Percentiles rank a stretch among this genome's conserved stretches.
These are phyloP conservation scores for Patella pellucida DNA, from an alignment of 2,888 invertebrate genomes.

Conservation along the genomic window DNA sequence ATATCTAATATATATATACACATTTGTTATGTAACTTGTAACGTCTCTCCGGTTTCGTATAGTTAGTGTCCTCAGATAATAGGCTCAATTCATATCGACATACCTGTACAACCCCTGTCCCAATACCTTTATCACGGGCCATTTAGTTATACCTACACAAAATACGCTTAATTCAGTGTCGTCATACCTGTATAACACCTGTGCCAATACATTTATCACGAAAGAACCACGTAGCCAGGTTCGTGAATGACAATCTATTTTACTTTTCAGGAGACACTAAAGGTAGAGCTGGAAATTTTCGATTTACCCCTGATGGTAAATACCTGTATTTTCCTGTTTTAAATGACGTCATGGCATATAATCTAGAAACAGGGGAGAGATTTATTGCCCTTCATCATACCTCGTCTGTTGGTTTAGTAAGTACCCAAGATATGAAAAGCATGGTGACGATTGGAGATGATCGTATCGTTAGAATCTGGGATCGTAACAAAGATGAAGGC, in stretches of 20 bases:
- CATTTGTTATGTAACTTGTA: too few species aligned
- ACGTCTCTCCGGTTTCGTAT: too few species aligned
- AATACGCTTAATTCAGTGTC: too few species aligned
- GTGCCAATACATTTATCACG: too few species aligned
- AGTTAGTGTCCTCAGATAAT: too few species aligned
- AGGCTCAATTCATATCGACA: too few species aligned
- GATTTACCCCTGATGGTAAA: slow-evolving; percentile 39
- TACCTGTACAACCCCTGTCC: too few species aligned
- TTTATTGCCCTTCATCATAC: slow-evolving; percentile 39
- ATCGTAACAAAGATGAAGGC: slow-evolving; percentile 29
- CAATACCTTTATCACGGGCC: too few species aligned
- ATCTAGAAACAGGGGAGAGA: slow-evolving; percentile 32
- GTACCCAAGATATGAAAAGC: slow-evolving; percentile 39
- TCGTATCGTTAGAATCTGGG: slow-evolving; percentile 54
- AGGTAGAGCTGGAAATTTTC: slow-evolving; percentile 25
- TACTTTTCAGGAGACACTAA: slow-evolving; percentile 11
- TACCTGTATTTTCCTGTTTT: slow-evolving; percentile 40
- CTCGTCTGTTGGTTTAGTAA: slow-evolving; percentile 32
- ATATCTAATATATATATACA: too few species aligned
- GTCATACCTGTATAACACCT: too few species aligned
- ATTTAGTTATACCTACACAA: too few species aligned
- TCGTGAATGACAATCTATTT: neutral
- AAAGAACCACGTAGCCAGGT: neutral
- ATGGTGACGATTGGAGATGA: slow-evolving; percentile 51
- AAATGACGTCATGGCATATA: slow-evolving; percentile 31